Base-by-base conservation (phyloP, 2,797 vertebrate species). In the Gallinago nigripennis region DNA sequence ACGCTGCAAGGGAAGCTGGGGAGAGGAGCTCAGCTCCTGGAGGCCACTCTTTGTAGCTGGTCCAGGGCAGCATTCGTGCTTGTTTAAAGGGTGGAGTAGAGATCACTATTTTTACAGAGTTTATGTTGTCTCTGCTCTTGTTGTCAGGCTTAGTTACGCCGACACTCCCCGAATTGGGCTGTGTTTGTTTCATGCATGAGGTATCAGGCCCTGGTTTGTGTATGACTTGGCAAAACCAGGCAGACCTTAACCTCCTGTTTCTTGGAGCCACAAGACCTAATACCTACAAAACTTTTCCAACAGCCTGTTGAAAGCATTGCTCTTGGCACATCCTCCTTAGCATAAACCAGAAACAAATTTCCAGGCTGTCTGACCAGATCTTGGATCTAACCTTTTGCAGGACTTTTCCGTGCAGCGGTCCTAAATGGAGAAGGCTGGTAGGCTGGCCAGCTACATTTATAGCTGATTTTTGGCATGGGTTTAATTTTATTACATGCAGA, bases 401-500 rank as follows among this genome's bases (percentile, higher is more conserved):
- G 73, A 93, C 76, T 96, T 96, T 97, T 94, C 95, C 89, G 0
- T 82, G 31, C 63, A 79, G 31, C 57, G 31, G 43, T 57, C 81
- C 57, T 92, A 87, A 84, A 56, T 24, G 24, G 64, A 94, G 64
- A 82, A 84, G 51, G 39, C 54, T 92, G 66, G 66, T 94, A 83
- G 87, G 71, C 43, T 68, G 53, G 71, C 45, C 83, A 71, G 65
- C 71, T 94, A 90, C 82, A 85, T 96, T 96, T 91, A 91, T 84
- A 94, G 94, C 37, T 78, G 61, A 58, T 20, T 86, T 94, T 92
- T 96, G 94, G 92, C 95, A 76, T 11, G 35, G 27, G 18, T 92
- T 90, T 93, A 66, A 61, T 89, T 76, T 91, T 89, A 93, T 96
- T 95, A 78, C 64, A 88, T 86, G 64, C 96, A 96, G 96, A 95